Base-by-base conservation (phyloP, 2,888 invertebrate species). In the Lucinisca nassula region DNA sequence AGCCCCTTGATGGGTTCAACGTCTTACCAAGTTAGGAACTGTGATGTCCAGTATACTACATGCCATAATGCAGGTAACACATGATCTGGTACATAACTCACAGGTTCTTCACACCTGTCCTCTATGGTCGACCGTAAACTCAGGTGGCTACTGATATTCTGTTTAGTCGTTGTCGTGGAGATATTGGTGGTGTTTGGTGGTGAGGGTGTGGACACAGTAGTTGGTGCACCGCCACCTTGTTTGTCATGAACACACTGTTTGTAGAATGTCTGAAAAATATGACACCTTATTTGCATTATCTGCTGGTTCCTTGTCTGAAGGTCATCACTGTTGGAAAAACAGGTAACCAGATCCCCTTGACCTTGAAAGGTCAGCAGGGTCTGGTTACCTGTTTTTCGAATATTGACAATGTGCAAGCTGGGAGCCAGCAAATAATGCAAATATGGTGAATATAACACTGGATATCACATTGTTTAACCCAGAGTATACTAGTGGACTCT, bases 41-140 rank as follows among this genome's bases (percentile, higher is more conserved):
- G 99, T 75, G 99, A 99, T 0, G 99, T 98, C 99, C 99, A 99
- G 96, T 99, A 99, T 10, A 99, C 99, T 72, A 99, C 97, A 91
- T 99, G 97, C 99, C 99, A 99, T 51, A 99, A 97, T 96, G 98
- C 98, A 21, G 98, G 98, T 93, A 99, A 98, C 6, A 99, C 98
- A 90, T 97, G 97, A 88, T 98, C 98, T 0, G 98, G 98, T 12
- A 99, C 98, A 97, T 98, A 98, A 90, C 98, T 98, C 97, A 98
- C 98, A 0, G 99, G 99, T 92, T 97, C 97, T 94, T 97, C 97
- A 96, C 99, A 99, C 27, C 85, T 90, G 0, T 35, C 49, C 38
- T 84, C 87, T 17, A 32, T 35, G 0, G 67, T 55, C 12, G 86
- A 77, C 14, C 84, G 37, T 27, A 81, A 73, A 6, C 67, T 58